Evolutionary conservation across 2,113 vertebrate genomes (phyloP).

Genomic region (Eclectus roratus): DNA sequence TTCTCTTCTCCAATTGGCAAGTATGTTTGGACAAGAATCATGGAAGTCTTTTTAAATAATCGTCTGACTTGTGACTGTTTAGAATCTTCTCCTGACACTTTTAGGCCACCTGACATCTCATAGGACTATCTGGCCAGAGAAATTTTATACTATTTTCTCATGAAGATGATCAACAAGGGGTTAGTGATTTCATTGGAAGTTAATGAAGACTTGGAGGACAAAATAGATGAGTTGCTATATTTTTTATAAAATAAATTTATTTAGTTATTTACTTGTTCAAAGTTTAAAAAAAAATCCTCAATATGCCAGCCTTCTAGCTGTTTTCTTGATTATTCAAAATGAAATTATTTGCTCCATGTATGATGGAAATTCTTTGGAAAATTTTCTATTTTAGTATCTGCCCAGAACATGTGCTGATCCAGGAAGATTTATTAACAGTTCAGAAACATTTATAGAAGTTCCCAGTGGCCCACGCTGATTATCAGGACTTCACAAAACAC

Average conservation of each 20-base stretch:
- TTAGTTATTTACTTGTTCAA: not conserved
- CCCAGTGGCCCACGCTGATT: not conserved
- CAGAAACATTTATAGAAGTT: not conserved
- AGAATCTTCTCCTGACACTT: not conserved
- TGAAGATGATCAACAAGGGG: rapidly evolving
- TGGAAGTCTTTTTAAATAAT: not conserved
- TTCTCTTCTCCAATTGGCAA: not conserved
- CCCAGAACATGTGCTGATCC: not conserved
- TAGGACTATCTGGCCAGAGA: not conserved
- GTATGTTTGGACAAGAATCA: not conserved
- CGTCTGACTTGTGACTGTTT: not conserved
- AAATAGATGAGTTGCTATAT: not conserved
- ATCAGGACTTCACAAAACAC: not conserved
- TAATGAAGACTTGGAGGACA: not conserved
- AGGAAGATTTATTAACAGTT: not conserved
- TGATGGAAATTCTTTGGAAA: not conserved
- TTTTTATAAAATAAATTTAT: not conserved
- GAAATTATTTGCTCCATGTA: not conserved
- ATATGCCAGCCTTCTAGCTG: rapidly evolving
- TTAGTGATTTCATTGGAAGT: not conserved
- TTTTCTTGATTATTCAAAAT: not conserved
- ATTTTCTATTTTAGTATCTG: not conserved
- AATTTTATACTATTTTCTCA: not conserved
- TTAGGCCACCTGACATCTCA: not conserved
- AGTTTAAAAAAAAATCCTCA: not conserved